Evolutionary conservation across 2,113 vertebrate genomes (phyloP).

Genomic region (Engraulis encrasicolus): DNA sequence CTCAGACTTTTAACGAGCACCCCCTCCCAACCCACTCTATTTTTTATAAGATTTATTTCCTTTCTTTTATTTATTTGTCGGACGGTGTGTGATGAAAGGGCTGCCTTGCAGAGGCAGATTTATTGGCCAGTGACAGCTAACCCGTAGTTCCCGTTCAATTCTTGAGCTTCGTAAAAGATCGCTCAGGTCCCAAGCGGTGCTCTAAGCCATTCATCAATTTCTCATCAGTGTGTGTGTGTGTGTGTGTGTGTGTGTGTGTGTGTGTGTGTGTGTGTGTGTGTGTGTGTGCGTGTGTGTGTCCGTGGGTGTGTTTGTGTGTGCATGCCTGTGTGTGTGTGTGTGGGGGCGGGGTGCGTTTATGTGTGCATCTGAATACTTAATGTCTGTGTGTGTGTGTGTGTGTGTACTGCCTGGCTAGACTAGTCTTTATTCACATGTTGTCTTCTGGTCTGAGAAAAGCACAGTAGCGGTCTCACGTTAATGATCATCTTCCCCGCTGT

Average conservation of each 20-base stretch:
- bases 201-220: constrained; percentile 18
- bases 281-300: too few relatives aligned
- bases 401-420: background rate
- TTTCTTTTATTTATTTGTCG: constrained; percentile 21
- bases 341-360: background rate
- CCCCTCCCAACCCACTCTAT: too few relatives aligned
- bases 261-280: background rate
- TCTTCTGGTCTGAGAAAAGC: background rate
- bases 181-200: background rate
- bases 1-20: constrained; percentile 19
- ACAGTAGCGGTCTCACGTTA: background rate
- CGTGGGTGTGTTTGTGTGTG: background rate
- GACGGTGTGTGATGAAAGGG: constrained; percentile 19
- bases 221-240: background rate
- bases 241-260: background rate
- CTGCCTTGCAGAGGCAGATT: background rate
- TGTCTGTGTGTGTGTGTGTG: background rate
- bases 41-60: too few relatives aligned
- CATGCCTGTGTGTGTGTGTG: background rate
- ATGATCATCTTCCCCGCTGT: background rate
- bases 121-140: background rate
- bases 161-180: constrained; percentile 1
- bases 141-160: constrained; percentile 13
- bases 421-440: background rate
- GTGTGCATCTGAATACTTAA: background rate